phyloP scores from a whole-genome alignment of 2,797 vertebrate species.

The Pagetopsis macropterus region DNA sequence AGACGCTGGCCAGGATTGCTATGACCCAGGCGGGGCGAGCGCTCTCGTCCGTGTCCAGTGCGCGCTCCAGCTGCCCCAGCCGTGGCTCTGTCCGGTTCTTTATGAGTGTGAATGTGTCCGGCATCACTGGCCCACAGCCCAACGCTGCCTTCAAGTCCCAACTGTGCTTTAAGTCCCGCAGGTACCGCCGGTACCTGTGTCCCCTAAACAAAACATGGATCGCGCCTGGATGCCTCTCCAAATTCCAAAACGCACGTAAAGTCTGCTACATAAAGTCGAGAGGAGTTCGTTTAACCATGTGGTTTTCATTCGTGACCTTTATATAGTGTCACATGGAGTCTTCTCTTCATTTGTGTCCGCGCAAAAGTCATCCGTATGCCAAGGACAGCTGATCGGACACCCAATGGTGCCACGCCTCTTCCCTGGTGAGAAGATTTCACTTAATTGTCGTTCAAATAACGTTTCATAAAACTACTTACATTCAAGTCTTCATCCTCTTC shows the following conservation, averaged over 20 bases:
- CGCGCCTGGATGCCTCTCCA: constrained; percentile 40
- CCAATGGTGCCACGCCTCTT: constrained; percentile 44
- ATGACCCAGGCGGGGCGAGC: constrained; percentile 85
- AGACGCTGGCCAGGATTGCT: constrained; percentile 82
- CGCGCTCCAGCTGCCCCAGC: constrained; percentile 77
- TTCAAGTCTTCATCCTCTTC: constrained; percentile 46
- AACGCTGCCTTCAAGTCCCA: constrained; percentile 34
- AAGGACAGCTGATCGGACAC: not conserved
- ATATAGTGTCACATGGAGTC: constrained; percentile 53
- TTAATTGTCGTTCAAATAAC: constrained; percentile 30
- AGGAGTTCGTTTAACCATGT: constrained; percentile 23
- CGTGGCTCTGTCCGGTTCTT: constrained; percentile 78
- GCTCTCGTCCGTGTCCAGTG: constrained; percentile 72
- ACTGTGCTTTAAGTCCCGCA: constrained; percentile 53
- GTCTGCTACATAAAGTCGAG: constrained; percentile 27
- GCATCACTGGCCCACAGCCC: constrained; percentile 75
- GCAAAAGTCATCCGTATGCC: constrained; percentile 52
- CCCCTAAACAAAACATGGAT: constrained; percentile 59
- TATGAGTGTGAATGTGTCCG: constrained; percentile 79
- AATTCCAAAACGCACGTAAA: constrained; percentile 48
- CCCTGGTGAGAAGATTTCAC: constrained; percentile 1
- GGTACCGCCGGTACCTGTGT: constrained; percentile 55
- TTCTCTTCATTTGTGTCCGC: constrained; percentile 26
- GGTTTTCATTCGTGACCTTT: constrained; percentile 48
- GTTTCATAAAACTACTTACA: constrained; percentile 15